phyloP scores from a whole-genome alignment of 2,797 vertebrate genomes.

The Pseudocheirus occidentalis region DNA sequence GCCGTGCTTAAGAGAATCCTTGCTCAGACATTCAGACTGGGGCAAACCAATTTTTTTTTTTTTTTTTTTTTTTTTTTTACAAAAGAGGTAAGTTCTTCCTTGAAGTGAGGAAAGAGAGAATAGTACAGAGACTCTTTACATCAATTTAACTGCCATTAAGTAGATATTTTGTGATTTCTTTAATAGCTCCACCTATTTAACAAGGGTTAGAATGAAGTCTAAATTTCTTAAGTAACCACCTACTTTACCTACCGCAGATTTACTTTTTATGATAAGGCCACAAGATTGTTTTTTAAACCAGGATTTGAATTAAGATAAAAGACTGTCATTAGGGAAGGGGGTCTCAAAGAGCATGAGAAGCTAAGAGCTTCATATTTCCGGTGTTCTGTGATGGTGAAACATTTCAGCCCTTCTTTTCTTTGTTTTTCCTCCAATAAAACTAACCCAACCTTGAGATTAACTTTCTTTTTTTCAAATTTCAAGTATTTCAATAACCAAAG shows the following conservation, averaged over 20 bases:
- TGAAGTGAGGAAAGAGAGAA: neutral
- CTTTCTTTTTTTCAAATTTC: neutral
- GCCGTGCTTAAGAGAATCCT: neutral
- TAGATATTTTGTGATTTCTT: neutral
- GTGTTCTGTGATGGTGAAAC: neutral
- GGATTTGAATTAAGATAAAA: neutral
- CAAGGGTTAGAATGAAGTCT: constrained; percentile 9
- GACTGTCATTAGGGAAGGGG: neutral
- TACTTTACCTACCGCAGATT: neutral
- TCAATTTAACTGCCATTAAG: neutral
- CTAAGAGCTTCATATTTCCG: neutral
- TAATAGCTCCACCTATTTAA: constrained; percentile 20
- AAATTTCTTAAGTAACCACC: neutral
- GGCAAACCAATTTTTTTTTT: neutral
- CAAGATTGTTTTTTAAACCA: neutral
- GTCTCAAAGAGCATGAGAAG: no score
- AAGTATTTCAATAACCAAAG: neutral
- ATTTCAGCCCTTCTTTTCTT: neutral
- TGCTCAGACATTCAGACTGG: neutral
- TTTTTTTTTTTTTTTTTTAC: constrained; percentile 59
- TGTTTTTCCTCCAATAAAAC: neutral
- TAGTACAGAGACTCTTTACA: neutral
- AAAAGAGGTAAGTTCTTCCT: neutral
- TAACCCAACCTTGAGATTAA: neutral
- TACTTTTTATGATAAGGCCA: neutral